These are phyloP conservation scores for Oophaga pumilio DNA, from an alignment of 2,113 vertebrate species.

Conservation along the genomic window DNA sequence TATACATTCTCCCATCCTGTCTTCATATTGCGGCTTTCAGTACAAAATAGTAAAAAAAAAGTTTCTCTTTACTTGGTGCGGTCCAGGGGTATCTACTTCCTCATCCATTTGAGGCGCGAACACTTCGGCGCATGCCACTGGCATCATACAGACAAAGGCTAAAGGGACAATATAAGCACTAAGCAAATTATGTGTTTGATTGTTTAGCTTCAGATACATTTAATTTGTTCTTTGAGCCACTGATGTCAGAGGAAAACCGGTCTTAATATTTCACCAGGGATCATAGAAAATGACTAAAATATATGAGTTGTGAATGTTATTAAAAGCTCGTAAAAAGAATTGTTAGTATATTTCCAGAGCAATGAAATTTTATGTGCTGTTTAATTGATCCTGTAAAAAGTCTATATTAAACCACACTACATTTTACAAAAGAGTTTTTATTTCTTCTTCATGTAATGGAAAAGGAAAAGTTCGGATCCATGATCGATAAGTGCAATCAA, in stretches of 20 bases:
- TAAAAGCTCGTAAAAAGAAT: neutral
- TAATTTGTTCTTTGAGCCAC: neutral
- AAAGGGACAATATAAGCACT: slow-evolving; percentile 2
- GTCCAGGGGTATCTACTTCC: too few species aligned
- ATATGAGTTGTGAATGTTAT: slow-evolving; percentile 4
- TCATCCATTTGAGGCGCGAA: too few species aligned
- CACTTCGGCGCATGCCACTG: too few species aligned
- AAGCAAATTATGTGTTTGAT: neutral
- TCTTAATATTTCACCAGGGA: neutral
- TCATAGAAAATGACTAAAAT: neutral
- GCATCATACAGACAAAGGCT: too few species aligned
- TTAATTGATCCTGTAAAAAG: slow-evolving; percentile 18
- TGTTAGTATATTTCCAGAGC: neutral
- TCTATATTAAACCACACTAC: slow-evolving; percentile 22
- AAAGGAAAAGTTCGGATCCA: neutral
- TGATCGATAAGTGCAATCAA: slow-evolving; percentile 15
- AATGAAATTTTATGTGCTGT: neutral
- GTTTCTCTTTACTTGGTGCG: too few species aligned
- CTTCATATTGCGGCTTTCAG: too few species aligned
- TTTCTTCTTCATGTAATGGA: slow-evolving; percentile 28
- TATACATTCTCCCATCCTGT: too few species aligned
- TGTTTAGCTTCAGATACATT: neutral
- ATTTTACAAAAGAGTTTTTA: slow-evolving; percentile 18
- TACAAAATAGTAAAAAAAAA: too few species aligned
- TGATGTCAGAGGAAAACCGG: neutral